phyloP scores from a whole-genome alignment of 2,888 invertebrate genomes.

The Drosophila demipolita region DNA sequence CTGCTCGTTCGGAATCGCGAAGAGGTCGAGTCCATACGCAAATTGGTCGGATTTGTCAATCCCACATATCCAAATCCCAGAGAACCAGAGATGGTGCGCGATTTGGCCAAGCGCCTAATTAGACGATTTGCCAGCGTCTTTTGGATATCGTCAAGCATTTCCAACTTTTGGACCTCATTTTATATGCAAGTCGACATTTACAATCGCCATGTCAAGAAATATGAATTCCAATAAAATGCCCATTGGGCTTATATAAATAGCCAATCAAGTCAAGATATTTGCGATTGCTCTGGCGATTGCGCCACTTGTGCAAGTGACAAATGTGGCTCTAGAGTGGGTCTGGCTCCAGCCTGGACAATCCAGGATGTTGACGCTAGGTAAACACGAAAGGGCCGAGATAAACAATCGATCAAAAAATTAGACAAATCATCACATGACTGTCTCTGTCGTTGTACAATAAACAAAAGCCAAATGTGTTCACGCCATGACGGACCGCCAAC shows the following conservation, averaged over 20 bases:
- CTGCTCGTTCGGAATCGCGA: slow-evolving; percentile 39
- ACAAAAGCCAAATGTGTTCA: slow-evolving; percentile 76
- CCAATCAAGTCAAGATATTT: slow-evolving; percentile 50
- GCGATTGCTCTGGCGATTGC: slow-evolving; percentile 20
- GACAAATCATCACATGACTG: slow-evolving; percentile 72
- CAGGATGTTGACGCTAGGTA: slow-evolving; percentile 33
- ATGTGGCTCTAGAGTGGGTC: slow-evolving; percentile 36
- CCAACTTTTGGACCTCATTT: slow-evolving; percentile 36
- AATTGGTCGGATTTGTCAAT: slow-evolving; percentile 8
- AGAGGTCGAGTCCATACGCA: slow-evolving; percentile 23
- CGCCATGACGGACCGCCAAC: slow-evolving; percentile 54
- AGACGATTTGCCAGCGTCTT: slow-evolving; percentile 3
- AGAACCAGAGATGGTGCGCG: not conserved
- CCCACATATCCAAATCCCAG: fast-evolving
- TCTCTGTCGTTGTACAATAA: slow-evolving; percentile 59
- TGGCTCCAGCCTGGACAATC: not conserved
- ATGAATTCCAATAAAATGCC: slow-evolving; percentile 35
- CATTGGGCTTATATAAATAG: slow-evolving; percentile 14
- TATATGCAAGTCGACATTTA: slow-evolving; percentile 13
- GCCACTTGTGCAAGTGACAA: slow-evolving; percentile 57
- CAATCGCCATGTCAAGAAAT: slow-evolving; percentile 12
- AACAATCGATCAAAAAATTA: slow-evolving; percentile 77
- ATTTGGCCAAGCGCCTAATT: slow-evolving; percentile 19
- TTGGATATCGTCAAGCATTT: not conserved
- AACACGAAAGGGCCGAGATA: slow-evolving; percentile 34